Conservation (phyloP, 2,113 vertebrate genomes). For the Gallinago jamesoni region DNA sequence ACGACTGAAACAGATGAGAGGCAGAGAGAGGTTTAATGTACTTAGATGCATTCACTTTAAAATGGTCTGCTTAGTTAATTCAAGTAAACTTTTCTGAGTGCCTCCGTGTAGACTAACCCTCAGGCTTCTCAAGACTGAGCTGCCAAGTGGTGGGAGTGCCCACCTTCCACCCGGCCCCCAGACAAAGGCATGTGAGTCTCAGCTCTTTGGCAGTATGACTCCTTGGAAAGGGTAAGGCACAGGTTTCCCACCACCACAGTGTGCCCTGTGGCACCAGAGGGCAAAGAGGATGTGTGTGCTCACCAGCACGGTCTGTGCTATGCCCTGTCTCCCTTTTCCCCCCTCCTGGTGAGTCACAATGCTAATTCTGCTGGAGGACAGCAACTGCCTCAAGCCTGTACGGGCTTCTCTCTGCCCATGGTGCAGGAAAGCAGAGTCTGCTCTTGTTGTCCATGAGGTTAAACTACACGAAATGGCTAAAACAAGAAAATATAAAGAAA, state of each 20-base stretch:
- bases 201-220: background rate
- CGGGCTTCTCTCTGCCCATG: background rate
- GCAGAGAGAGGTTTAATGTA: background rate
- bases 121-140: background rate
- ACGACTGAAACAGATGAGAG: background rate
- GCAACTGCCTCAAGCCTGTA: background rate
- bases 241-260: rapidly evolving
- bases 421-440: background rate
- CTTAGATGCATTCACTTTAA: background rate
- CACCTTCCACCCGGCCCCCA: background rate
- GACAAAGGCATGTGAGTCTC: background rate
- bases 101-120: background rate
- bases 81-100: background rate
- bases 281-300: rapidly evolving
- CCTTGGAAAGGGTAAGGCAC: background rate
- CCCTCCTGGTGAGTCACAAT: background rate
- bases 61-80: background rate
- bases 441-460: background rate
- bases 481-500: background rate
- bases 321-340: background rate
- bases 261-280: background rate
- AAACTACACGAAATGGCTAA: background rate
- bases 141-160: rapidly evolving
- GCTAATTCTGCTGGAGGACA: background rate
- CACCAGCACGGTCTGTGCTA: rapidly evolving